Evolutionary conservation across 2,113 vertebrate species (phyloP).

Genomic region (Cynopterus brachyotis): DNA sequence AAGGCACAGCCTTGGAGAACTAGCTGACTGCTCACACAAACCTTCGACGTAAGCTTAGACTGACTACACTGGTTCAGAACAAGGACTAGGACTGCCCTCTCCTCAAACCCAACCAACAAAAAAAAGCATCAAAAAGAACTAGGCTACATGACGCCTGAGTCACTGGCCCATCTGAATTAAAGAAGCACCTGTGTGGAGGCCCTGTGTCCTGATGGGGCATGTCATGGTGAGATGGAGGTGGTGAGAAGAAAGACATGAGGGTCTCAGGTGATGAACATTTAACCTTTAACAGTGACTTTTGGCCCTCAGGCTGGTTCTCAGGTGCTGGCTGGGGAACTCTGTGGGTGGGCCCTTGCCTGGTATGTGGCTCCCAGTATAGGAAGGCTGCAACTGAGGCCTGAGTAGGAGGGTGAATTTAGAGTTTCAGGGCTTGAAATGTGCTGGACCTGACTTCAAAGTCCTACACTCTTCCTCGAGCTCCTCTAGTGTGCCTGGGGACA

Average conservation of each 20-base stretch:
- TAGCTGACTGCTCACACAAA: no score
- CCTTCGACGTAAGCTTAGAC: accelerated
- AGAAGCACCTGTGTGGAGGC: neutral
- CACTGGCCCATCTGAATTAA: neutral
- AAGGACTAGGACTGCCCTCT: neutral
- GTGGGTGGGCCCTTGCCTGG: neutral
- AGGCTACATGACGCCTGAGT: neutral
- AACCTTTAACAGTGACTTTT: neutral
- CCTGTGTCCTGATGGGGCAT: neutral
- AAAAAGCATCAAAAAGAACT: neutral
- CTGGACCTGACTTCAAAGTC: neutral
- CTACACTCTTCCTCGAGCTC: neutral
- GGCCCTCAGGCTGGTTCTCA: neutral
- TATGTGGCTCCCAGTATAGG: neutral
- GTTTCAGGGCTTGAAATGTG: neutral
- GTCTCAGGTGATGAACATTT: neutral
- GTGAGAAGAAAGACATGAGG: neutral
- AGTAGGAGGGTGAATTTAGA: neutral
- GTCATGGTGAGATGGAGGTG: neutral
- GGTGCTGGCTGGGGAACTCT: neutral
- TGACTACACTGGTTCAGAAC: accelerated
- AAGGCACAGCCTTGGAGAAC: neutral
- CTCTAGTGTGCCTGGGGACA: neutral
- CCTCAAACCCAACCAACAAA: neutral
- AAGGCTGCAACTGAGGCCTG: neutral